A percentile compares a stretch with the other conserved stretches of the same genome.
Evolutionary conservation across 2,888 invertebrate species (phyloP).

Genomic region (Tenthredo amoena): DNA sequence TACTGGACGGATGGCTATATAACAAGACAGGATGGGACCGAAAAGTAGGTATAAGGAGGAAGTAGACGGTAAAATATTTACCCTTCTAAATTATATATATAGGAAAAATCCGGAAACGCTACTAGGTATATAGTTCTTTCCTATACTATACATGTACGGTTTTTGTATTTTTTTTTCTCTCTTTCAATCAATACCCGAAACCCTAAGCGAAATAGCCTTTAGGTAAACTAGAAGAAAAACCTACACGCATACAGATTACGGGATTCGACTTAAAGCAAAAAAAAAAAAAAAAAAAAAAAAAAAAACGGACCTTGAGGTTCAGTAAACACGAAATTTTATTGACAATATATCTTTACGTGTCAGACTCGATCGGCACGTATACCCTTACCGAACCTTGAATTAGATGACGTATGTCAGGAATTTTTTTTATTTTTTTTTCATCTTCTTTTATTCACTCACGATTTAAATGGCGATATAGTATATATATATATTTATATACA

Average conservation of each 20-base stretch:
- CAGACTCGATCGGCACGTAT: neutral
- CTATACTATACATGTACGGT: neutral
- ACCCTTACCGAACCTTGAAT: neutral
- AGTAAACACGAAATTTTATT: neutral
- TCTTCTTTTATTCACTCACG: neutral
- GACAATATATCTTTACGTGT: neutral
- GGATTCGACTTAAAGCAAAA: constrained; percentile 1
- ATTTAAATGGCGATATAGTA: neutral
- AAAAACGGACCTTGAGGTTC: neutral
- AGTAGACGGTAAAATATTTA: constrained; percentile 60
- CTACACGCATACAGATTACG: constrained; percentile 16
- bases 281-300: neutral
- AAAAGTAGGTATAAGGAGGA: neutral
- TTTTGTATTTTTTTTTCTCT: neutral
- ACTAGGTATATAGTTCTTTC: neutral
- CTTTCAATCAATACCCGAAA: neutral
- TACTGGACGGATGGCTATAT: neutral
- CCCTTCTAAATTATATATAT: constrained; percentile 54
- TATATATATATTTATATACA: neutral
- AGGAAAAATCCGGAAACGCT: constrained; percentile 25
- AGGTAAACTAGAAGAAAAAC: constrained; percentile 46
- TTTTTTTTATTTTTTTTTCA: neutral
- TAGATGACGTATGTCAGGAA: neutral
- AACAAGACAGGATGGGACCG: neutral
- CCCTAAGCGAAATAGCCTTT: neutral